Evolutionary conservation across 1,140 invertebrate genomes (phyloP).

Genomic region (Gyrodactylus salaris): DNA sequence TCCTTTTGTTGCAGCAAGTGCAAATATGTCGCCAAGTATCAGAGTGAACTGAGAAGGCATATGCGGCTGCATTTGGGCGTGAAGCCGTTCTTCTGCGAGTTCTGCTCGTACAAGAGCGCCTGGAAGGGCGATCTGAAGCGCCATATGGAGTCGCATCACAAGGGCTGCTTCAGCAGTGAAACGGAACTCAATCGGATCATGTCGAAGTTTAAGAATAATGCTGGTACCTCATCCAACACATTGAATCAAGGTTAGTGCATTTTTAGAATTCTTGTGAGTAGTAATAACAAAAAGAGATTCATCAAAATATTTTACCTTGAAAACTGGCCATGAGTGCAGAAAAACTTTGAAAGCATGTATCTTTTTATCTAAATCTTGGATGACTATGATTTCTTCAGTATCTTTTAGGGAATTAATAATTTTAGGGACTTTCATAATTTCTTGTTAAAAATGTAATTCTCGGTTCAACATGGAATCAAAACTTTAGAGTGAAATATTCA

Average conservation of each 20-base stretch:
- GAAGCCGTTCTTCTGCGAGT: slow-evolving; percentile 16
- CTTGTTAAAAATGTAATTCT: too few relatives aligned
- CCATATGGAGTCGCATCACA: slow-evolving; percentile 20
- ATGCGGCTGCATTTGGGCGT: slow-evolving; percentile 28
- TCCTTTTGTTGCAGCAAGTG: slow-evolving; percentile 29
- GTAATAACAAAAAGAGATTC: slow-evolving; percentile 17
- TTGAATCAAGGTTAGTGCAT: not conserved
- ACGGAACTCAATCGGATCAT: not conserved
- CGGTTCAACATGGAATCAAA: too few relatives aligned
- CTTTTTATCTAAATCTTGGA: too few relatives aligned
- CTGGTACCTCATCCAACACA: slow-evolving; percentile 1
- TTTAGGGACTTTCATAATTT: too few relatives aligned
- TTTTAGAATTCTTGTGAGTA: too few relatives aligned
- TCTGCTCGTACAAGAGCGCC: slow-evolving; percentile 16
- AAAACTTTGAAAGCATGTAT: too few relatives aligned
- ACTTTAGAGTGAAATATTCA: too few relatives aligned
- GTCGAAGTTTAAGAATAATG: slow-evolving; percentile 7
- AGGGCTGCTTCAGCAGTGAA: slow-evolving; percentile 7
- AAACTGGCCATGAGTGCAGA: too few relatives aligned
- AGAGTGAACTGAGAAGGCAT: slow-evolving; percentile 35
- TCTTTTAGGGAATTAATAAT: too few relatives aligned
- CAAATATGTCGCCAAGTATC: slow-evolving; percentile 40
- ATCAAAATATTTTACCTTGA: too few relatives aligned
- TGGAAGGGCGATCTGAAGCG: slow-evolving; percentile 22
- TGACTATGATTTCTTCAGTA: too few relatives aligned